phyloP scores from a whole-genome alignment of 2,113 vertebrate genomes.

The Tachuris rubrigastra region DNA sequence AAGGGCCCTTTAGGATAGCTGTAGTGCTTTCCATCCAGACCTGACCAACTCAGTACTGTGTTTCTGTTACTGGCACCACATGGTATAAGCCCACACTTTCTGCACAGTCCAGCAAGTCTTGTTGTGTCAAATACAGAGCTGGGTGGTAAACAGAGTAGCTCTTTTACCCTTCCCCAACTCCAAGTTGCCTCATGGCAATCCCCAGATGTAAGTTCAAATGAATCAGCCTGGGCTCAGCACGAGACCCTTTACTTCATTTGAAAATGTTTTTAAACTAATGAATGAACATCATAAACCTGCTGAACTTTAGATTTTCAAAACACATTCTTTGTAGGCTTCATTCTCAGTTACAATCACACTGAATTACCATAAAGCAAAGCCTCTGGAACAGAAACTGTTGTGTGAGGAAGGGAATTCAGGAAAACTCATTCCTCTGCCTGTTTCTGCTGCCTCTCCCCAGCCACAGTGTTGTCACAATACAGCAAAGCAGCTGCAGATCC shows the following conservation, averaged over 20 bases:
- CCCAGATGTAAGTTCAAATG: neutral
- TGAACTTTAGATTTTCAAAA: neutral
- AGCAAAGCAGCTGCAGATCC: neutral
- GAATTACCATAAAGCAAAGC: neutral
- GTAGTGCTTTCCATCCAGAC: neutral
- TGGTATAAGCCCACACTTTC: neutral
- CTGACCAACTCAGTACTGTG: accelerated
- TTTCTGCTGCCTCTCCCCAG: neutral
- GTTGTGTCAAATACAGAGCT: neutral
- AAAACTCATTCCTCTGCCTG: neutral
- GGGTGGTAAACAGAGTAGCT: neutral
- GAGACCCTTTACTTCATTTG: neutral
- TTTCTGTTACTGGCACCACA: neutral
- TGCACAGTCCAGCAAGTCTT: neutral
- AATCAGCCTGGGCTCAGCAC: neutral
- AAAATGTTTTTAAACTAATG: neutral
- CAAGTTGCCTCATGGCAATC: neutral
- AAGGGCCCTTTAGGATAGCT: neutral
- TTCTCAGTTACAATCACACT: neutral
- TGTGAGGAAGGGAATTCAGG: neutral
- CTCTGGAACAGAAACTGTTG: neutral
- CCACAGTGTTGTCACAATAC: neutral
- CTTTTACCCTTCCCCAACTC: neutral
- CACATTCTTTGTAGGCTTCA: neutral
- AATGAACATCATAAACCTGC: neutral